A percentile compares a stretch with the other conserved stretches of the same genome.
Evolutionary conservation across 2,113 vertebrate genomes (phyloP).

Genomic region (Cyphomyrus discorhynchus): DNA sequence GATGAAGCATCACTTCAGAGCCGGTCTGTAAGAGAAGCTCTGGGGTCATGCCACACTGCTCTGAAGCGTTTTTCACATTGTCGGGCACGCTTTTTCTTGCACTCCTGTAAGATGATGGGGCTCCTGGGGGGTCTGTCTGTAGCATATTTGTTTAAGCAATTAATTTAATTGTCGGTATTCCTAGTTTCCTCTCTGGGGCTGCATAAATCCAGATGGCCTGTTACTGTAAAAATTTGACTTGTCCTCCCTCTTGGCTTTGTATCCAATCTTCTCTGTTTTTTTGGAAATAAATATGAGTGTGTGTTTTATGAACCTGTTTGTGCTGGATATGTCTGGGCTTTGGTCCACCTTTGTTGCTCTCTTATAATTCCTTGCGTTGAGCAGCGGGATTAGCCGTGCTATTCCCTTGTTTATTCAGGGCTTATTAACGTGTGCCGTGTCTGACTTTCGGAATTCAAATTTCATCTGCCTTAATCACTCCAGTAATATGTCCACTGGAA

Average conservation of each 20-base stretch:
- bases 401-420: not conserved
- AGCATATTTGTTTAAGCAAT: not conserved
- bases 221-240: not conserved
- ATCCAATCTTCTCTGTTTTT: not conserved
- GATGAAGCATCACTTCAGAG: not conserved
- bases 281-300: not conserved
- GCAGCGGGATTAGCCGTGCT: too few relatives aligned
- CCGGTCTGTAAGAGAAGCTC: not conserved
- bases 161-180: not conserved
- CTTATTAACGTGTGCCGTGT: not conserved
- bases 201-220: not conserved
- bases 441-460: not conserved
- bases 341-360: not conserved
- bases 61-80: not conserved
- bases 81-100: not conserved
- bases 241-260: not conserved
- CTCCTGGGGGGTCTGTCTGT: not conserved
- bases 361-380: not conserved
- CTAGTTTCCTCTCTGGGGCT: not conserved
- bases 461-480: not conserved
- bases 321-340: not conserved
- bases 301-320: not conserved
- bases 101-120: not conserved
- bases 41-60: not conserved
- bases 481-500: not conserved